A percentile compares a stretch with the other conserved stretches of the same genome.
Conservation (phyloP, 2,888 invertebrate genomes). For the Nudaria mundana region DNA sequence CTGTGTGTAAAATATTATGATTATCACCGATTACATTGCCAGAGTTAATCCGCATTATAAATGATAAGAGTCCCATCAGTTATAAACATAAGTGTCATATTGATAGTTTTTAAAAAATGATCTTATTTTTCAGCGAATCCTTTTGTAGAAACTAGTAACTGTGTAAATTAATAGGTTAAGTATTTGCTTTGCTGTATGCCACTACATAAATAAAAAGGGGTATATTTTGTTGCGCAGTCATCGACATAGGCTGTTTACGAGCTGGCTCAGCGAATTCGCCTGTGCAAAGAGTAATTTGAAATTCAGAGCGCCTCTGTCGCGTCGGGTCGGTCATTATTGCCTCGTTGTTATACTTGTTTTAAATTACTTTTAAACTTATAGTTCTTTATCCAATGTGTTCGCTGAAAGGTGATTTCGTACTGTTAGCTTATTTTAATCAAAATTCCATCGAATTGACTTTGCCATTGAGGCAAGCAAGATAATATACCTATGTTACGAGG, state of each 20-base stretch:
- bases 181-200: constrained; percentile 2
- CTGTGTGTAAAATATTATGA: too few species aligned
- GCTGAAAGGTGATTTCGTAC: background rate
- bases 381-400: constrained; percentile 15
- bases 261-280: constrained; percentile 62
- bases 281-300: constrained; percentile 74
- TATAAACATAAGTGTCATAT: too few species aligned
- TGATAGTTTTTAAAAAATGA: too few species aligned
- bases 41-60: too few species aligned
- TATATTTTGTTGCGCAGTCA: constrained; percentile 25
- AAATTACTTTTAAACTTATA: constrained; percentile 28
- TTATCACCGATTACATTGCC: too few species aligned
- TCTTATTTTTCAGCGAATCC: too few species aligned
- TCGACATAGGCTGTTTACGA: constrained; percentile 50
- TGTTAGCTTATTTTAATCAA: background rate
- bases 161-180: constrained; percentile 3
- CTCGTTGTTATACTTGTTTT: constrained; percentile 44
- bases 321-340: constrained; percentile 59
- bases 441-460: constrained; percentile 10
- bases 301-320: constrained; percentile 64
- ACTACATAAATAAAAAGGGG: constrained; percentile 18
- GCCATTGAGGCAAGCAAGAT: constrained; percentile 15
- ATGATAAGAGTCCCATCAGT: too few species aligned
- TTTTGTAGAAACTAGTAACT: too few species aligned
- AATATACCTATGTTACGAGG: constrained; percentile 13